phyloP scores from a whole-genome alignment of 2,797 vertebrate species.

The Sternotherus odoratus region DNA sequence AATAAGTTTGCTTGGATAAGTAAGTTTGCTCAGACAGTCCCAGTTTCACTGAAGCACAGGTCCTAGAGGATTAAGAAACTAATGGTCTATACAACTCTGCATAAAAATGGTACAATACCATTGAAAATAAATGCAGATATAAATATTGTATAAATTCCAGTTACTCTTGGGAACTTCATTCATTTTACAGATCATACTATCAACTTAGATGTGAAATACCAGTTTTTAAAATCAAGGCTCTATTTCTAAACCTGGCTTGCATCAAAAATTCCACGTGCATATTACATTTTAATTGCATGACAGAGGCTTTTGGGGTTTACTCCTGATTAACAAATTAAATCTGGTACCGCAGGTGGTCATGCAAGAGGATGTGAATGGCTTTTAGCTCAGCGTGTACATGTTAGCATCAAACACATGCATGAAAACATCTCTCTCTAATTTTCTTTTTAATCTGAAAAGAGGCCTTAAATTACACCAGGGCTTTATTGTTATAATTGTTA shows the following conservation, averaged over 20 bases:
- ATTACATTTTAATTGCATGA: constrained; percentile 67
- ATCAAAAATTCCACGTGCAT: constrained; percentile 58
- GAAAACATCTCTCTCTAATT: neutral
- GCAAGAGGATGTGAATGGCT: constrained; percentile 23
- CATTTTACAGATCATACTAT: constrained; percentile 70
- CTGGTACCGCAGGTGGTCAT: constrained; percentile 30
- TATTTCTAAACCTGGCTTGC: constrained; percentile 73
- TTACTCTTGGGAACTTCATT: constrained; percentile 63
- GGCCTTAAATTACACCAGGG: neutral
- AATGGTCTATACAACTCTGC: constrained; percentile 28
- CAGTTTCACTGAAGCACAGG: constrained; percentile 6
- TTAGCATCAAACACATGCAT: neutral
- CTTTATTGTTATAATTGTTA: neutral
- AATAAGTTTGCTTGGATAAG: constrained; percentile 25
- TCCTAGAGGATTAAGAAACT: constrained; percentile 51
- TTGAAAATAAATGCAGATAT: constrained; percentile 54
- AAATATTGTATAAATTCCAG: constrained; percentile 64
- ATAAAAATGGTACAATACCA: constrained; percentile 57
- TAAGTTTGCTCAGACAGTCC: neutral
- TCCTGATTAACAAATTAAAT: constrained; percentile 62
- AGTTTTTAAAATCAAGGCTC: constrained; percentile 73
- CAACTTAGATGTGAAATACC: constrained; percentile 54
- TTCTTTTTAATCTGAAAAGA: constrained; percentile 34
- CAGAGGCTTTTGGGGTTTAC: constrained; percentile 39
- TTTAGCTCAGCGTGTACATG: neutral